These are phyloP conservation scores for Drosophila colorata DNA, from an alignment of 2,888 invertebrate genomes.

Conservation along the genomic window DNA sequence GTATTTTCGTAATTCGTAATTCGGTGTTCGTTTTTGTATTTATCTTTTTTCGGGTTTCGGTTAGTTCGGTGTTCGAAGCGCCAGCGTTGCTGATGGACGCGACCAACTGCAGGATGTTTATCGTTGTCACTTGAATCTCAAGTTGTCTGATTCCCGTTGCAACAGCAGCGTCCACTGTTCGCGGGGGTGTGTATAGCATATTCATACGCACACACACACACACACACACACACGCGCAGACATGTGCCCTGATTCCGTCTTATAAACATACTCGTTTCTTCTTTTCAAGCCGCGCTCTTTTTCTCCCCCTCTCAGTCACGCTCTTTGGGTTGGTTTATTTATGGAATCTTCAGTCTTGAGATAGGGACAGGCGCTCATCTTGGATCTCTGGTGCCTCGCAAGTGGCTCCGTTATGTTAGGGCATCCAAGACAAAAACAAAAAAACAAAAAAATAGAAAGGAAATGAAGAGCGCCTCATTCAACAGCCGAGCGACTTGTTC, in stretches of 20 bases:
- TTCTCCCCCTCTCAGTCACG: neutral
- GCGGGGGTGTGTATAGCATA: constrained; percentile 50
- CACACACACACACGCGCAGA: constrained; percentile 4
- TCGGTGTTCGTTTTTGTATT: neutral
- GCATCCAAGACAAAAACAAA: constrained; percentile 8
- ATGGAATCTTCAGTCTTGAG: constrained; percentile 41
- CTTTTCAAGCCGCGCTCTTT: constrained; percentile 20
- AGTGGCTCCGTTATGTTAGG: constrained; percentile 45
- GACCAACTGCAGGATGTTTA: constrained; percentile 78
- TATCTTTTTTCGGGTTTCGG: constrained; percentile 1
- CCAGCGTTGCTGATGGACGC: constrained; percentile 55
- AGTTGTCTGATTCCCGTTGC: constrained; percentile 57
- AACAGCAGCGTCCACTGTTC: constrained; percentile 34
- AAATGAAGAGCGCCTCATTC: constrained; percentile 36
- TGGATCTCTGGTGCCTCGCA: constrained; percentile 40
- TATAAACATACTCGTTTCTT: constrained; percentile 32
- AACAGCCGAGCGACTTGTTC: constrained; percentile 33
- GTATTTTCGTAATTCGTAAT: neutral
- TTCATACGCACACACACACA: constrained; percentile 8
- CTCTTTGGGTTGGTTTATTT: constrained; percentile 61
- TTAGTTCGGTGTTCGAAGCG: constrained; percentile 31
- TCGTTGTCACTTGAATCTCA: constrained; percentile 76
- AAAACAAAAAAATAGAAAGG: constrained; percentile 3
- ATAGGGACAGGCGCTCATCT: constrained; percentile 26
- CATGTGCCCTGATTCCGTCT: constrained; percentile 34